phyloP scores from a whole-genome alignment of 2,797 vertebrate species.

The Gobio occitaniae region DNA sequence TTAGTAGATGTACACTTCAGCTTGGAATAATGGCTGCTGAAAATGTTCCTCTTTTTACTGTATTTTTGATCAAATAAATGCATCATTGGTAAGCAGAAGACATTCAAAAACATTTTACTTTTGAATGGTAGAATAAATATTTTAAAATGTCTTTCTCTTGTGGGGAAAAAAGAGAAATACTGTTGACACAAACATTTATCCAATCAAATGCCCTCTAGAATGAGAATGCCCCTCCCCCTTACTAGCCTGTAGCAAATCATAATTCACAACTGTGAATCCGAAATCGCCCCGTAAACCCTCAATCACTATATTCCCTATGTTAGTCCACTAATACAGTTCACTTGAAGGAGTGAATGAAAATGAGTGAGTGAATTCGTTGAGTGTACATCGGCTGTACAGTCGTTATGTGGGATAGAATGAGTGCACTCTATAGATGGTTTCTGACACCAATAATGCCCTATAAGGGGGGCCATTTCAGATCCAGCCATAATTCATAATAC shows the following conservation, averaged over 20 bases:
- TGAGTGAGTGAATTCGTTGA: no score
- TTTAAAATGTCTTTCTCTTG: background rate
- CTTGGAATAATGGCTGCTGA: background rate
- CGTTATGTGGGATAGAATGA: no score
- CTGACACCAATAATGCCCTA: no score
- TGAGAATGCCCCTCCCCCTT: background rate
- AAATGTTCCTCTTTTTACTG: background rate
- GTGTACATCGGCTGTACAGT: no score
- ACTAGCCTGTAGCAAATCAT: background rate
- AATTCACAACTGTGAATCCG: background rate
- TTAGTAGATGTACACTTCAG: background rate
- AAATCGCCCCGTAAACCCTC: no score
- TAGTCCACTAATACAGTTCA: no score
- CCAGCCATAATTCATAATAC: conserved; percentile 54
- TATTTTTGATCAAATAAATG: background rate
- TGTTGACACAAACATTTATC: background rate
- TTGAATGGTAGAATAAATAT: background rate
- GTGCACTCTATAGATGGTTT: no score
- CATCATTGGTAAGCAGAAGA: background rate
- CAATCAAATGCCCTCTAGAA: background rate
- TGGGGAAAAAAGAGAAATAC: background rate
- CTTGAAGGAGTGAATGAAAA: no score
- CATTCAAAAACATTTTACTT: background rate
- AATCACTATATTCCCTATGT: no score
- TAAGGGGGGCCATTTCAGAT: no score